Evolutionary conservation across 92 coral and sea anemone genomes (phyloP).

Genomic region (Porites evermanni): DNA sequence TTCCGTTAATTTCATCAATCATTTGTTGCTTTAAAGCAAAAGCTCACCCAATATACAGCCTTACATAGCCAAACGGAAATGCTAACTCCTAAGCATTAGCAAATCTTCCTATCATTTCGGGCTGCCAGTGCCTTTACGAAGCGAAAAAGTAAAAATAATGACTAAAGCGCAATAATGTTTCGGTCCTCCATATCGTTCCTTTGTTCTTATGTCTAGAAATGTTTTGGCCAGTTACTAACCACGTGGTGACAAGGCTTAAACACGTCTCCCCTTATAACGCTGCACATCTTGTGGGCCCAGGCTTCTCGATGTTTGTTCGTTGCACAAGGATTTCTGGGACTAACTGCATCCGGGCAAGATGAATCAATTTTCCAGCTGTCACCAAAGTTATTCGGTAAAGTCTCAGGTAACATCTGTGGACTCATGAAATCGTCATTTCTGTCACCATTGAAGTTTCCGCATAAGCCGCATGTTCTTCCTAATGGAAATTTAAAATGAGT

Average conservation of each 20-base stretch:
- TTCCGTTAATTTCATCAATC: too few species aligned
- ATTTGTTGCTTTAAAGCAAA: too few species aligned
- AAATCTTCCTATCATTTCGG: too few species aligned
- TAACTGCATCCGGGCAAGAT: conserved; percentile 82
- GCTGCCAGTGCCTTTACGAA: too few species aligned
- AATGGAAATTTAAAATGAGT: not conserved
- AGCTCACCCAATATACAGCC: too few species aligned
- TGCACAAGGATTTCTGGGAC: conserved; percentile 79
- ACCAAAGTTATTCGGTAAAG: conserved; percentile 81
- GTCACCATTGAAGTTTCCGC: conserved; percentile 90
- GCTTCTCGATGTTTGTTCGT: conserved; percentile 81
- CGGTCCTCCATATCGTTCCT: too few species aligned
- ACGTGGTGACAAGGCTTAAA: conserved; percentile 84
- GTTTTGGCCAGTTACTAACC: conserved; percentile 32
- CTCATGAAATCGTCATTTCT: conserved; percentile 90
- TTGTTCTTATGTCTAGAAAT: not conserved
- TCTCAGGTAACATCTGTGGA: conserved; percentile 88
- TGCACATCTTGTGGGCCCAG: conserved; percentile 98
- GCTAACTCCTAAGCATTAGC: too few species aligned
- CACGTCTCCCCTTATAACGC: conserved; percentile 80
- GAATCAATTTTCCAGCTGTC: conserved; percentile 93
- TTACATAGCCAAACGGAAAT: too few species aligned
- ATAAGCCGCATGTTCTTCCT: conserved; percentile 88
- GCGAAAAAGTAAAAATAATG: too few species aligned
- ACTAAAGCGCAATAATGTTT: not conserved